Base-by-base conservation (phyloP, 2,888 invertebrate genomes). In the Morpho helenor region DNA sequence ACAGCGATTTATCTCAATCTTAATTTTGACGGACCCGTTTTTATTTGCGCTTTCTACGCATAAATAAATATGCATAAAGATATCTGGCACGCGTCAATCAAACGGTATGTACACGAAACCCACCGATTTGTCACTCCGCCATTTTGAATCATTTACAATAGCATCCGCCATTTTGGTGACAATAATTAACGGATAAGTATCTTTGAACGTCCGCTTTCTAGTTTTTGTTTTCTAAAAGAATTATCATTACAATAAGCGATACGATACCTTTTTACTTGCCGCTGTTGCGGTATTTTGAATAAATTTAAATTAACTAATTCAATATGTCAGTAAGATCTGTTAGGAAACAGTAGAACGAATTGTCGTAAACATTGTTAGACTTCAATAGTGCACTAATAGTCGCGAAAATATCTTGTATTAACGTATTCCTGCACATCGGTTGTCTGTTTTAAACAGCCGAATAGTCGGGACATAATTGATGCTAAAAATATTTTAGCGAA, bases 81-180 rank as follows among this genome's bases (percentile, higher is more conserved):
- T 83, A 88, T 87, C 84, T 88, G 83, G 87, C 87, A 84, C 88
- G 87, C 87, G 89, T 90, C 90, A 90, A 89, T 90, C 88, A 90
- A 84, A 86, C 79, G 80, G 77, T 81, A 84, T 80, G 77, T 77
- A 79, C 76, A 82, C 72, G 84, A 83, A 82, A 82, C 80, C 74
- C 77, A 79, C 74, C 82, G 83, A 87, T 89, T 88, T 87, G 88
- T 89, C 88, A 87, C 82, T 84, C 80, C 79, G 78, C 86, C 87
- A 86, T 87, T 82, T 85, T 79, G 80, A 77, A 73, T 79, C 76
- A 81, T 84, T 79, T 72, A 87, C 83, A 87, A 84, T 84, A 82
- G 80, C 72, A 68, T 77, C 79, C 76, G 82, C 87, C 87, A 87
- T 87, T 87, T 87, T 83, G 82, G 88, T 84, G 87, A 87, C 87